Base-by-base conservation (phyloP, 2,888 invertebrate species). In the Apeira syringaria region DNA sequence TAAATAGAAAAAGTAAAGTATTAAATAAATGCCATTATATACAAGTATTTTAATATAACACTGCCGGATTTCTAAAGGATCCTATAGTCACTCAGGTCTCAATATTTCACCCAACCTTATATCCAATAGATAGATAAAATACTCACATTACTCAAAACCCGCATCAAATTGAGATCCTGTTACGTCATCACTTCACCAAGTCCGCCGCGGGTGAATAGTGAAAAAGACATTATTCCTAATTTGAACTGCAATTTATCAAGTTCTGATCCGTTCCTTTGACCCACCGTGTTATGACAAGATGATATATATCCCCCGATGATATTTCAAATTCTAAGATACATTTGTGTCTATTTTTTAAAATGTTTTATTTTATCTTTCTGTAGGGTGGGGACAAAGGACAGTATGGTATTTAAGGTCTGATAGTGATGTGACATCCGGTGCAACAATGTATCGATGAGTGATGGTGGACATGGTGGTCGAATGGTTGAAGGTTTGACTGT, bases 171-270 rank as follows among this genome's bases (percentile, higher is more conserved):
- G 59, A 61, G 73, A 75, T 72, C 70, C 66, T 71, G 74, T 78
- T 69, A 76, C 80, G 83, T 85, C 85, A 87, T 86, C 82, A 77
- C 80, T 78, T 68, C 45, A 27, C 72, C 61, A 59, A 68, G 61
- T 64, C 68, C 60, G 59, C 60, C 42, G 38, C 38, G 37, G 42
- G 50, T 63, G 80, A 80, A 80, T 84, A 76, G 79, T 86, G 88
- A 88, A 88, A 88, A 86, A 89, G 88, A 89, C 88, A 89, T 89
- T 87, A 88, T 86, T 69, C 81, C 77, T 77, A 82, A 84, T 88
- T 86, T 77, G 74, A 85, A 85, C 73, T 80, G 82, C 86, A 86
- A 89, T 89, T 85, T 86, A 89, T 89, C 89, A 87, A 80, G 63
- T 69, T 65, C 65, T 68, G 80, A 82, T 80, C 84, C 81, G 61